These are phyloP conservation scores for Drosophila cognata DNA, from an alignment of 2,888 invertebrate species.

Conservation along the genomic window DNA sequence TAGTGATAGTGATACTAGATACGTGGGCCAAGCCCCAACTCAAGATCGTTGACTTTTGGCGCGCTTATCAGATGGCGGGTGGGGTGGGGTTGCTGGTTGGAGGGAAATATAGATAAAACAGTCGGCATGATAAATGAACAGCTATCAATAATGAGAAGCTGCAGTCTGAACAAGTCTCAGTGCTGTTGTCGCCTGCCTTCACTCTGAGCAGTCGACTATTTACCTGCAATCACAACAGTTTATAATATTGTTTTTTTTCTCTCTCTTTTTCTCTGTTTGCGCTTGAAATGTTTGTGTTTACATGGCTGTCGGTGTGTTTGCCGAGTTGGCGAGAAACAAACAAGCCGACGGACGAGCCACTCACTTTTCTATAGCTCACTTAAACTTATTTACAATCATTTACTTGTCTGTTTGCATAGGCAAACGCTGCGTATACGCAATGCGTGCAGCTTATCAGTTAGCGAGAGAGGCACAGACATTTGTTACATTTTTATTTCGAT, in stretches of 20 bases:
- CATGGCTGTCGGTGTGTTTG: conserved; percentile 45
- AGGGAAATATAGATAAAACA: conserved; percentile 53
- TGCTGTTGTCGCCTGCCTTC: conserved; percentile 19
- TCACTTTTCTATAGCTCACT: conserved; percentile 53
- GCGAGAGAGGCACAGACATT: conserved; percentile 7
- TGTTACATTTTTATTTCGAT: conserved; percentile 25
- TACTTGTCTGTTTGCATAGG: conserved; percentile 47
- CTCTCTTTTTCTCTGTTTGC: conserved; percentile 44
- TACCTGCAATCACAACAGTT: conserved; percentile 76
- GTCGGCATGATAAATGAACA: conserved; percentile 69
- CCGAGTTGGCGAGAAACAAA: conserved; percentile 42
- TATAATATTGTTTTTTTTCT: conserved; percentile 40
- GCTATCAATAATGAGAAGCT: conserved; percentile 64
- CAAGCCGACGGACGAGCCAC: conserved; percentile 51
- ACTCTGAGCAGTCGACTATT: conserved; percentile 43
- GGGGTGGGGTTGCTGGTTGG: neutral
- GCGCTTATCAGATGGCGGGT: conserved; percentile 28
- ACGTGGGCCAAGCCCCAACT: conserved; percentile 8
- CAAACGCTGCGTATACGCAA: conserved; percentile 60
- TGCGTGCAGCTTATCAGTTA: conserved; percentile 38
- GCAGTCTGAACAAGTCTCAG: conserved; percentile 22
- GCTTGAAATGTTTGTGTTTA: conserved; percentile 61
- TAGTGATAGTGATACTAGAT: neutral
- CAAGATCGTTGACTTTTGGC: conserved; percentile 51
- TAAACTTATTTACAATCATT: conserved; percentile 47